A percentile compares a stretch with the other conserved stretches of the same genome.
Evolutionary conservation across 2,888 invertebrate genomes (phyloP).

Genomic region (Cheilosia impressa): DNA sequence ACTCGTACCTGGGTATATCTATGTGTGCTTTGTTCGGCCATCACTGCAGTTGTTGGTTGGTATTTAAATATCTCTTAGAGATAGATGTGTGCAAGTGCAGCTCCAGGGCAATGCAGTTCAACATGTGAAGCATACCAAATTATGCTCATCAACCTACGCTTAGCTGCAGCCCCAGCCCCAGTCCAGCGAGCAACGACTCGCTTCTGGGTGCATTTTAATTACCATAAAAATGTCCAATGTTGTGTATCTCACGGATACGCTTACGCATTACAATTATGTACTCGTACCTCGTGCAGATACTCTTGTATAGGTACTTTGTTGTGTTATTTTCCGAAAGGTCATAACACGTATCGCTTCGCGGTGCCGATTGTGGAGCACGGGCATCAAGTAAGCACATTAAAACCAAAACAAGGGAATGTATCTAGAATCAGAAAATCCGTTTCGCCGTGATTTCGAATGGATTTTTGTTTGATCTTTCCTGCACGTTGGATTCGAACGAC

Average conservation of each 20-base stretch:
- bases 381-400: conserved; percentile 50
- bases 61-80: conserved; percentile 63
- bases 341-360: conserved; percentile 70
- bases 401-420: conserved; percentile 51
- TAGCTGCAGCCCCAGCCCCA: neutral
- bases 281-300: conserved; percentile 35
- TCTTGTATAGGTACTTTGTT: conserved; percentile 10
- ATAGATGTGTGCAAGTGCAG: conserved; percentile 31
- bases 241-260: conserved; percentile 59
- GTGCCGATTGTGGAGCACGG: conserved; percentile 67
- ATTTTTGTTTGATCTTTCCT: conserved; percentile 69
- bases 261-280: conserved; percentile 66
- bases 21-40: neutral
- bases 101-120: conserved; percentile 33
- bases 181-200: conserved; percentile 47
- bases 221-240: conserved; percentile 68
- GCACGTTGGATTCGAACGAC: conserved; percentile 35
- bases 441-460: conserved; percentile 67
- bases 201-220: conserved; percentile 73
- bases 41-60: conserved; percentile 41
- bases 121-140: conserved; percentile 68
- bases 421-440: conserved; percentile 58
- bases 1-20: conserved; percentile 1
- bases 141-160: conserved; percentile 60
- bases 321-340: conserved; percentile 50